These are phyloP conservation scores for human DNA, from an alignment of 2,113 vertebrate species.

Conservation along the genomic window GRCh38 chr1:156839001-156839500, in stretches of 20 bases:
- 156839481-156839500: neutral
- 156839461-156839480: neutral
- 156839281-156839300: neutral
- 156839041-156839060: neutral
- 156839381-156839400: neutral
- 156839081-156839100: slow-evolving; percentile 46
- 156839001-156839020: neutral
- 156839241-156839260: neutral
- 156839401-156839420: neutral
- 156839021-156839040: fast-evolving
- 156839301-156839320: neutral
- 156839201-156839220: neutral
- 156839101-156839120: too few relatives aligned
- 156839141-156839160: neutral
- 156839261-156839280: neutral
- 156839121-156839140: neutral
- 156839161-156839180: neutral
- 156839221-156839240: neutral
- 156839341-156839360: neutral
- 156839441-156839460: neutral
- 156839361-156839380: neutral
- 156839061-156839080: slow-evolving; percentile 55
- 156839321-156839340: neutral
- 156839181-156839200: neutral
- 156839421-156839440: neutral